Evolutionary conservation across 2,797 vertebrate species (phyloP), one percentile per base, ranked within the genome.

Genomic region (Vespertilio murinus): DNA sequence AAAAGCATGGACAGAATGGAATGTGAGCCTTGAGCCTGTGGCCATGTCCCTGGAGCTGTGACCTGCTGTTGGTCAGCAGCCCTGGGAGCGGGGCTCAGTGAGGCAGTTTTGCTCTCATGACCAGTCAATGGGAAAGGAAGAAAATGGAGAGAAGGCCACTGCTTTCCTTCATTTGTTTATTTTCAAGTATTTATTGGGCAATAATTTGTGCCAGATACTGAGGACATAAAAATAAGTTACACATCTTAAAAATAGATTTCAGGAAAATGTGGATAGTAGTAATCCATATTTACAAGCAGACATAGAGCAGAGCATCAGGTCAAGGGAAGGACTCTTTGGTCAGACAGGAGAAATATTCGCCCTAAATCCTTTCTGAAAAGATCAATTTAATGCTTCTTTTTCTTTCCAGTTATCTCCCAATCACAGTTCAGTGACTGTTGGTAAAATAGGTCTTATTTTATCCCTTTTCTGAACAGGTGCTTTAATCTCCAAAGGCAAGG

Each of bases 1-100:
- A 52, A 84, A 94, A 93, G 40, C 95, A 93, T 61, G 69, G 86
- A 56, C 93, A 94, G 80, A 85, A 86, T 83, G 95, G 95, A 95
- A 94, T 94, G 88, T 30, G 91, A 93, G 88, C 91, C 82, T 86
- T 73, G 89, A 85, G 73, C 89, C 96, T 94, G 80, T 12, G 30
- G 92, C 89, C 54, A 80, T 13, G 87, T 96, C 95, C 93, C 95
- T 38, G 56, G 95, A 91, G 93, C 79, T 67, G 18, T 89, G 94
- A 94, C 56, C 77, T 54, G 73, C 42, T 84, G 61, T 73, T 22
- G 38, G 83, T 96, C 80, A 49, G 61, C 87, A 90, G 73, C 83
- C 82, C 91, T 92, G 64, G 61, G 83, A 93, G 71, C 77, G 16
- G 42, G 20, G 52, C 17, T 86, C 64, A 18, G 71, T 88, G 77